Evolutionary conservation across 2,113 vertebrate species (phyloP).

Genomic region (Arenaria interpres): DNA sequence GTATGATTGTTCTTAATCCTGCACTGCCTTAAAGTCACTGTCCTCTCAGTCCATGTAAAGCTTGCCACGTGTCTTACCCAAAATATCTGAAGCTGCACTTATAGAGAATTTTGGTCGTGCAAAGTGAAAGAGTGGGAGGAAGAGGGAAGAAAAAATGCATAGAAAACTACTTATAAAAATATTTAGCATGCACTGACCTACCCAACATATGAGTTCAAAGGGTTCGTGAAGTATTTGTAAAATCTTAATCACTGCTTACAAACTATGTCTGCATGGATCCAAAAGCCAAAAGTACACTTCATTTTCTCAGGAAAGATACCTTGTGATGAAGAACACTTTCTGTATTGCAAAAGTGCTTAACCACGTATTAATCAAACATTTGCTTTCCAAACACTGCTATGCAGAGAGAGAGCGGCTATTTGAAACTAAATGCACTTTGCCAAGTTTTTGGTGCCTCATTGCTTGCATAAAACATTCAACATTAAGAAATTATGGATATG

Average conservation of each 20-base stretch:
- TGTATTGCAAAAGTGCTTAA: conserved; percentile 50
- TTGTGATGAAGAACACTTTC: conserved; percentile 6
- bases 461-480: conserved; percentile 25
- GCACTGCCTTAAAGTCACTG: neutral
- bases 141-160: conserved; percentile 47
- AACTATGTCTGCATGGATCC: neutral
- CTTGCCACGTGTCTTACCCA: neutral
- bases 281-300: conserved; percentile 29
- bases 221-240: conserved; percentile 29
- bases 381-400: conserved; percentile 50
- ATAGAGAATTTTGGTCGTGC: neutral
- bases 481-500: neutral
- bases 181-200: conserved; percentile 21
- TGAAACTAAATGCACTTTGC: neutral
- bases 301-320: conserved; percentile 10
- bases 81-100: conserved; percentile 18
- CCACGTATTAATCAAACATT: conserved; percentile 58
- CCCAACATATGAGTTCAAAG: conserved; percentile 42
- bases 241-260: conserved; percentile 40
- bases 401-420: neutral
- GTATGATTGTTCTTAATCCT: neutral
- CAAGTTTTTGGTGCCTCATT: conserved; percentile 13
- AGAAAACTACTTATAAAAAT: conserved; percentile 35
- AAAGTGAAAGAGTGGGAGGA: neutral
- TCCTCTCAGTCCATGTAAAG: neutral